Evolutionary conservation across 1,140 invertebrate genomes (phyloP), one percentile per base, ranked within the genome.

Genomic region (Trichonephila inaurata): DNA sequence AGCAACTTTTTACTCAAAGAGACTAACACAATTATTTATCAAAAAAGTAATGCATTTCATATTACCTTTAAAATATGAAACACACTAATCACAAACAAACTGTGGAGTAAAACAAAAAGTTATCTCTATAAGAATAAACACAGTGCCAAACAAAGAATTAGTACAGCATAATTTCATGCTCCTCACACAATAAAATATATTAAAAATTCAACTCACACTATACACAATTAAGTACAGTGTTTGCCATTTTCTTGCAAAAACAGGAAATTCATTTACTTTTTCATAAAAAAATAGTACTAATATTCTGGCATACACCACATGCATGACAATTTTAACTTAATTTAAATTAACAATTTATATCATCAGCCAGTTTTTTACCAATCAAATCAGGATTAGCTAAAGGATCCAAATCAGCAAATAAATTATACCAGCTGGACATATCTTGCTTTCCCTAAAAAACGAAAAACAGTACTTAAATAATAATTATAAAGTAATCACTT

Each of bases 381-480:
- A 97, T 95, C 51, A 96, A 96, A 95, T 97, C 97, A 28, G 97
- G 97, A 96, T 99, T 98, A 21, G 98, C 97, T 8, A 99, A 96
- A 12, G 98, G 98, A 96, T 99, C 98, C 62, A 99, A 95, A 96
- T 99, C 98, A 64, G 98, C 98, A 96, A 99, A 99, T 51, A 99
- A 96, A 95, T 98, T 98, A 94, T 98, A 97, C 98, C 98, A 99
- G 0, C 96, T 96, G 81, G 96, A 95, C 96, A 96, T 96, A 94
- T 96, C 96, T 58, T 95, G 94, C 92, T 96, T 95, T 90, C 95
- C 91, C 94, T 94, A 28, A 44, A 66, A 91, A 82, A 60, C 12
- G 60, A 0, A 24, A 85, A 58, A 85, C 61, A 40, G 8, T 33
- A 81, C 44, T 3, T 6, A 6, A 51, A 51, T 51, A 51, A 33